Evolutionary conservation across 2,888 invertebrate genomes (phyloP), one percentile per base, ranked within the genome.

Genomic region (Heliconius ethilla): DNA sequence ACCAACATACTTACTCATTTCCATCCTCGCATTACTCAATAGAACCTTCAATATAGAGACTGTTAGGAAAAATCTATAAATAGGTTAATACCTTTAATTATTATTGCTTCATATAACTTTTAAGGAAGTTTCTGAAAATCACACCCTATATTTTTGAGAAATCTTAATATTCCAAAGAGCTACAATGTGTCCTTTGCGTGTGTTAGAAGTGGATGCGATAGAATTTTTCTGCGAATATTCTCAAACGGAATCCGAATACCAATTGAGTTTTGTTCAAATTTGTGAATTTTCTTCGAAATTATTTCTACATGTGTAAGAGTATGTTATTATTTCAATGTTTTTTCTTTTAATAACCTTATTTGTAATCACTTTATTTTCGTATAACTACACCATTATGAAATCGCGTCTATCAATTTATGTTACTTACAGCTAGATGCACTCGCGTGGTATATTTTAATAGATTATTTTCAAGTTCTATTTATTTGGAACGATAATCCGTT

Each of bases 11-110:
- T 90, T 90, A 90, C 90, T 90, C 89, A 90, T 89, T 88, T 86
- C 87, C 87, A 89, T 89, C 88, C 89, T 90, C 89, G 90, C 86
- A 87, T 85, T 89, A 89, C 90, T 91, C 90, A 89, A 89, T 51
- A 51, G 51, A 51, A 51, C 51, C 51, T 51, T 51, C 51, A 85
- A 84, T 83, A 82, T 79, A 78, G 78, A 83, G 79, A 80, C 78
- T 67, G 80, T 81, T 72, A 13, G 33, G 59, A 51, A 25, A 55
- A 65, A 40, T 67, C 2, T 67, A 25, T n/a, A 40, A 67, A n/a
- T 40, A 67, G n/a, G 18, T n/a, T n/a, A n/a, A n/a, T n/a, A n/a
- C n/a, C n/a, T n/a, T n/a, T n/a, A n/a, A n/a, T 59, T 59, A 59
- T 59, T 59, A 59, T 59, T 59, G 59, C 59, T 59, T 59, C 10